These are phyloP conservation scores for Dipodomys stephensi DNA, from an alignment of 2,113 vertebrate species.

Conservation along the genomic window DNA sequence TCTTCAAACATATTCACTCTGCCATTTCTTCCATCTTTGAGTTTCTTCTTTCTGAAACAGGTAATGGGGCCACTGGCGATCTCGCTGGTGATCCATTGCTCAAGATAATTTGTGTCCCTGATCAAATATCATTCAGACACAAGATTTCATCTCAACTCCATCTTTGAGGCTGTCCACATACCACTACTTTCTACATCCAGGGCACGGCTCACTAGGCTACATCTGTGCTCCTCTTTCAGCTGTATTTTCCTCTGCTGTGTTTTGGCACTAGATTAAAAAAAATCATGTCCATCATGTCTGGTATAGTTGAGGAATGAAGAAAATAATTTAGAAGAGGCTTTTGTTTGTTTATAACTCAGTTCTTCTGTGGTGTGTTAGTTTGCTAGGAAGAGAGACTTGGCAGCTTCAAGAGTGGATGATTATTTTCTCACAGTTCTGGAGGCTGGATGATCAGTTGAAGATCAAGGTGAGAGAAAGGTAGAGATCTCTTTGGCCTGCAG, in stretches of 20 bases:
- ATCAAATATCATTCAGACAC: neutral
- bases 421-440: neutral
- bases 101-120: neutral
- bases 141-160: neutral
- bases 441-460: neutral
- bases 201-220: rapidly evolving
- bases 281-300: no score
- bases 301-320: neutral
- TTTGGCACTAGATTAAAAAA: neutral
- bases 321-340: neutral
- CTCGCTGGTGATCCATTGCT: neutral
- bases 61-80: neutral
- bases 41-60: rapidly evolving
- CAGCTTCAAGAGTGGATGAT: neutral
- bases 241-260: neutral
- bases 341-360: neutral
- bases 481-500: neutral
- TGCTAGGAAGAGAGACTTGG: no score
- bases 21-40: rapidly evolving
- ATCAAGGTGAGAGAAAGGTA: no score
- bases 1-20: neutral
- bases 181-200: rapidly evolving
- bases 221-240: neutral
- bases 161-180: neutral
- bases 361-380: neutral